Percentiles rank a stretch among this genome's conserved stretches.
Conservation (phyloP, 2,888 invertebrate genomes). For the Tipula unca region DNA sequence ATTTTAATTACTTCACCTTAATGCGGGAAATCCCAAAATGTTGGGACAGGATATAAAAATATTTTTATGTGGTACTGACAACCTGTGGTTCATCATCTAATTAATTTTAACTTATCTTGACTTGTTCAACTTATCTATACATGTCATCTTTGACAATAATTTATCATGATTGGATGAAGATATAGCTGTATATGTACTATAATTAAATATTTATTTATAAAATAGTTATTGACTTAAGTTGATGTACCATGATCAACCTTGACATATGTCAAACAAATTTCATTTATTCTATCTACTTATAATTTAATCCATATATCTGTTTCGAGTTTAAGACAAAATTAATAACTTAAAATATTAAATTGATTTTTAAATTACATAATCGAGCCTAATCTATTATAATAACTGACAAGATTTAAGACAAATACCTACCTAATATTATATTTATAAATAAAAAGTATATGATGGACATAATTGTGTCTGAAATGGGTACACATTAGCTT, state of each 20-base stretch:
- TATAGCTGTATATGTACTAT: background rate
- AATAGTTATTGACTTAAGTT: background rate
- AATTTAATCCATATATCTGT: background rate
- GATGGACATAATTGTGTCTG: no score
- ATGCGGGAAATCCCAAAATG: background rate
- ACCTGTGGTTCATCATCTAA: no score
- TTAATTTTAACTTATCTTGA: background rate
- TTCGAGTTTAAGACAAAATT: background rate
- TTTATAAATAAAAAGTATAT: no score
- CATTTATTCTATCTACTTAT: background rate
- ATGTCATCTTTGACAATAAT: background rate
- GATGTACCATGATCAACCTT: background rate
- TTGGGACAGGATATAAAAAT: no score
- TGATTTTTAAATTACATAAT: no score
- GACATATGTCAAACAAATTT: background rate
- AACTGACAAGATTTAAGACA: no score
- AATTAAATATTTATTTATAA: background rate
- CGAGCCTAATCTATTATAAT: no score
- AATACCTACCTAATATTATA: no score
- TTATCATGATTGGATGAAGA: background rate
- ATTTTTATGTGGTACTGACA: background rate
- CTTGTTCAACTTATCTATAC: background rate
- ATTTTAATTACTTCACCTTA: background rate
- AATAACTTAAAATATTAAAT: no score
- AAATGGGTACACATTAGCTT: no score